Base-by-base conservation (phyloP, 2,888 invertebrate genomes). In the Mesoligia furuncula region DNA sequence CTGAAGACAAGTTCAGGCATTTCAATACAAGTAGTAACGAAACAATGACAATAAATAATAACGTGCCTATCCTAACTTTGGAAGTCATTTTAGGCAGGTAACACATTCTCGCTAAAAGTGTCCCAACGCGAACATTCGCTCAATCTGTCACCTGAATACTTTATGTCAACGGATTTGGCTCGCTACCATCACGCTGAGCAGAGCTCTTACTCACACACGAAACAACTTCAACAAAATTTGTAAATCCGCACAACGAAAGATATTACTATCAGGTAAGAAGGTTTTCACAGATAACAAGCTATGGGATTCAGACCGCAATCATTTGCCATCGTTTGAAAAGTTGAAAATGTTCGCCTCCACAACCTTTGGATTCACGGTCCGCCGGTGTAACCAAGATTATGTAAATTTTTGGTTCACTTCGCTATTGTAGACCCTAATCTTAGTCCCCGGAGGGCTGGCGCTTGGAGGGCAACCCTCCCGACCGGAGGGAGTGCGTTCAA, bases 381-480 rank as follows among this genome's bases (percentile, higher is more conserved):
- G 75, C 72, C 78, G 78, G 85, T 82, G 82, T 85, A 79, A 85
- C 86, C 83, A 90, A 91, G 92, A 92, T 92, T 91, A 93, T 93
- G 93, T 92, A 93, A 92, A 94, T 93, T 92, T 90, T 90, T 90
- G 92, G 92, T 92, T 90, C 93, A 91, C 91, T 92, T 90, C 88
- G 90, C 90, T 90, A 91, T 92, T 90, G 91, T 91, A 88, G 90
- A 88, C 92, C 92, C 92, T 92, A 92, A 92, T 92, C 92, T 90
- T 85, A 80, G 83, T 89, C 91, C 90, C 92, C 57, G 62, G 92
- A 86, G 83, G 75, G 72, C 72, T 75, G 78, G 84, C 79, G 84
- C 70, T 83, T 73, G 76, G 80, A 86, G 83, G 73, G 86, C 77
- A 86, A 84, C 81, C 87, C 88, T 86, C 83, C 79, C 74, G 69